A percentile compares a stretch with the other conserved stretches of the same genome.
These are phyloP conservation scores for Plumapathes pennacea DNA, from an alignment of 92 coral and sea anemone genomes.

Conservation along the genomic window DNA sequence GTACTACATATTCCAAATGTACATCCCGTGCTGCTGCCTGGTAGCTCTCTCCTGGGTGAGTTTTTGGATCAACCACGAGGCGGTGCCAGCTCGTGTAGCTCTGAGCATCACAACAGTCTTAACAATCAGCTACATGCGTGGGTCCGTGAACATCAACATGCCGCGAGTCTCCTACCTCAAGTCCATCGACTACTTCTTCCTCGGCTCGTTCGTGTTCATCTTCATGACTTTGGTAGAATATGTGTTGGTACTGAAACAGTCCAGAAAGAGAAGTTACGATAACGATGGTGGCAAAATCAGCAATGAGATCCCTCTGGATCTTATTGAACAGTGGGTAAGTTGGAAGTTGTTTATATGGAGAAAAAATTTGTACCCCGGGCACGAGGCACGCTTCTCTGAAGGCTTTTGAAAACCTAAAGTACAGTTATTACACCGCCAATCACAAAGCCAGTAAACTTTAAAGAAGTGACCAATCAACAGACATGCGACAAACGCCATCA, in stretches of 20 bases:
- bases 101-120: conserved; percentile 96
- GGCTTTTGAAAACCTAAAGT: too few species aligned
- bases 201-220: conserved; percentile 87
- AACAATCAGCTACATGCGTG: conserved; percentile 94
- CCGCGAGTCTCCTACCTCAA: conserved; percentile 93
- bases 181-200: conserved; percentile 88
- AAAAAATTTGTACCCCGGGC: too few species aligned
- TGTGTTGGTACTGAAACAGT: conserved; percentile 73
- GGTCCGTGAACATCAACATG: conserved; percentile 79
- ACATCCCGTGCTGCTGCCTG: conserved; percentile 83
- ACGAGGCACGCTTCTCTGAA: too few species aligned
- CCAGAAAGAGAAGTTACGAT: too few species aligned
- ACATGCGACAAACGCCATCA: too few species aligned
- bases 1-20: conserved; percentile 91
- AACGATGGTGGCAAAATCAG: too few species aligned
- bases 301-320: too few species aligned
- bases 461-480: too few species aligned
- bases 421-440: too few species aligned
- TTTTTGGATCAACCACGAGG: conserved; percentile 94
- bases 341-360: too few species aligned
- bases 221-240: conserved; percentile 85
- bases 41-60: conserved; percentile 94
- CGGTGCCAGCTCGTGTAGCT: conserved; percentile 93
- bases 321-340: too few species aligned
- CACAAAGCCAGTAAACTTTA: too few species aligned